Evolutionary conservation across 2,888 invertebrate genomes (phyloP).

Genomic region (Camponotus fellah): DNA sequence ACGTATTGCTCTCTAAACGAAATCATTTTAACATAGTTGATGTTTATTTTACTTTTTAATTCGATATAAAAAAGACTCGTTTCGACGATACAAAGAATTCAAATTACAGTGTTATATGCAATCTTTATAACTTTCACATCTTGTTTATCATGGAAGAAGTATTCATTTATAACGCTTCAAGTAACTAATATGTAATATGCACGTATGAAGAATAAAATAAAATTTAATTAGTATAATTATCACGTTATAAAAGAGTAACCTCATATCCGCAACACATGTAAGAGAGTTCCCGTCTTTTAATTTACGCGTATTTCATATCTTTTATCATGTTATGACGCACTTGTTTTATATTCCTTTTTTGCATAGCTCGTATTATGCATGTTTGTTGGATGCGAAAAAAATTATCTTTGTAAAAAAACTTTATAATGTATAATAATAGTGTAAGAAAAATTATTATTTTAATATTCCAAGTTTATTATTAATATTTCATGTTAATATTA

Average conservation of each 20-base stretch:
- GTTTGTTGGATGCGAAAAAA: not conserved
- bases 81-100: not conserved
- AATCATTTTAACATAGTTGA: not conserved
- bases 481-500: not conserved
- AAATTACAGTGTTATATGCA: not conserved
- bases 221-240: constrained; percentile 61
- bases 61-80: not conserved
- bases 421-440: not conserved
- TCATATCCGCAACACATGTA: constrained; percentile 11
- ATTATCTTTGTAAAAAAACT: constrained; percentile 1
- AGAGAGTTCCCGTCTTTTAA: not conserved
- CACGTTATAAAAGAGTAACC: constrained; percentile 2
- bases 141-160: constrained; percentile 45
- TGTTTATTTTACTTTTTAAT: not conserved
- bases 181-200: constrained; percentile 40
- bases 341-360: not conserved
- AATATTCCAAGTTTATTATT: not conserved
- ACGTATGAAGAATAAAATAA: constrained; percentile 49
- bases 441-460: not conserved
- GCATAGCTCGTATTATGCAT: not conserved
- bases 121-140: not conserved
- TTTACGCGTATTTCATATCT: constrained; percentile 32
- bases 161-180: constrained; percentile 60
- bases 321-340: not conserved
- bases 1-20: not conserved